These are phyloP conservation scores for Laothoe populi DNA, from an alignment of 2,888 invertebrate genomes.

Conservation along the genomic window DNA sequence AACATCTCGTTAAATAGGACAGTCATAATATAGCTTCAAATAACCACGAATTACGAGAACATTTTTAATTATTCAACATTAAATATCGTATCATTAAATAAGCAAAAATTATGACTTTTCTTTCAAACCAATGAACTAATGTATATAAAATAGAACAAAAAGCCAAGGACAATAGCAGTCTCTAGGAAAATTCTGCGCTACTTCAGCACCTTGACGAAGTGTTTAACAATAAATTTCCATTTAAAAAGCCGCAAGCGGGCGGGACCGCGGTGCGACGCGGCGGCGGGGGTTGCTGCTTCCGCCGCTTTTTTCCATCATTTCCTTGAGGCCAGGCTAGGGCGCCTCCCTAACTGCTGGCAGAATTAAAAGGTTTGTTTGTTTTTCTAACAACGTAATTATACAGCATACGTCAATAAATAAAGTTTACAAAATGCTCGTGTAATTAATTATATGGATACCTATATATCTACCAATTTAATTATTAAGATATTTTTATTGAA, in stretches of 20 bases:
- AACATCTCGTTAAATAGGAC: conserved; percentile 31
- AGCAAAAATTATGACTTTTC: background rate
- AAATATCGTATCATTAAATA: background rate
- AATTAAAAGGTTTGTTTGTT: conserved; percentile 76
- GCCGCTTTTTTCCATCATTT: conserved; percentile 84
- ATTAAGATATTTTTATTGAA: background rate
- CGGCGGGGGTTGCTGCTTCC: conserved; percentile 67
- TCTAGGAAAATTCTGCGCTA: conserved; percentile 67
- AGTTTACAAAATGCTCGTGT: conserved; percentile 27
- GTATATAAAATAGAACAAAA: conserved; percentile 35
- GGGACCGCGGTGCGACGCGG: conserved; percentile 39
- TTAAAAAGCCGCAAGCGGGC: conserved; percentile 80
- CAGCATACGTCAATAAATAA: conserved; percentile 43
- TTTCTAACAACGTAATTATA: conserved; percentile 48
- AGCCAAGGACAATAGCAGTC: conserved; percentile 39
- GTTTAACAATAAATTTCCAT: conserved; percentile 85
- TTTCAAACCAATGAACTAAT: background rate
- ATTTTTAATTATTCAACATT: background rate
- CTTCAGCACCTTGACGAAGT: conserved; percentile 77
- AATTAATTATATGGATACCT: background rate
- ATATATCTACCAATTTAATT: background rate
- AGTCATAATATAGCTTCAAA: background rate
- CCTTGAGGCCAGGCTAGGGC: conserved; percentile 77
- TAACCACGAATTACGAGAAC: background rate
- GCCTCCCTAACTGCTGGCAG: conserved; percentile 60